phyloP scores from a whole-genome alignment of 1,140 invertebrate genomes.

The Harlomillsia oculata region DNA sequence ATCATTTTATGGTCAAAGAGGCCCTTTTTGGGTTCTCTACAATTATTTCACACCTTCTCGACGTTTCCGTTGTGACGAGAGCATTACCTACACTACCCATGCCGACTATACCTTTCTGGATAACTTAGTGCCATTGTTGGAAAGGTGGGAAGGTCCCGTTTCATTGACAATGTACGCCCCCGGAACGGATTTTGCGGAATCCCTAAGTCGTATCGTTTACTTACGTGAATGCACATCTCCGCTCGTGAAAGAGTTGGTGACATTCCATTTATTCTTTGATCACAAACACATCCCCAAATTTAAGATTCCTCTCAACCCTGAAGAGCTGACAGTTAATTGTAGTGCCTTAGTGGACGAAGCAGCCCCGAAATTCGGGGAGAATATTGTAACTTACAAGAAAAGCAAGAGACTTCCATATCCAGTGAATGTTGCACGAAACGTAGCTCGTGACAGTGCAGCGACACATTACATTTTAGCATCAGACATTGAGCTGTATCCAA shows the following conservation, averaged over 20 bases:
- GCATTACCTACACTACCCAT: constrained; percentile 83
- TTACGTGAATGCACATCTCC: constrained; percentile 54
- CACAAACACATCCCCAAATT: constrained; percentile 67
- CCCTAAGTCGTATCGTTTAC: constrained; percentile 57
- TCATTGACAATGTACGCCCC: constrained; percentile 67
- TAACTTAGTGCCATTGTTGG: constrained; percentile 70
- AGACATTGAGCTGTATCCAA: constrained; percentile 80
- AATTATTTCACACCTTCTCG: constrained; percentile 59
- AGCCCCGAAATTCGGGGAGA: constrained; percentile 23
- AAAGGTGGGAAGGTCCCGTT: constrained; percentile 58
- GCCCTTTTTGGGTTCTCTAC: constrained; percentile 80
- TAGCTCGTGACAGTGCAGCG: constrained; percentile 66
- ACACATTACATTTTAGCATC: constrained; percentile 77
- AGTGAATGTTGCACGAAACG: constrained; percentile 76
- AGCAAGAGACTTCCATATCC: constrained; percentile 73
- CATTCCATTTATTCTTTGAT: constrained; percentile 78
- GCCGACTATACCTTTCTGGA: constrained; percentile 83
- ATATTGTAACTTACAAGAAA: constrained; percentile 57
- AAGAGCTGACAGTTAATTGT: constrained; percentile 25
- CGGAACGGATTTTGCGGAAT: constrained; percentile 55
- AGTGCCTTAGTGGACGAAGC: constrained; percentile 14
- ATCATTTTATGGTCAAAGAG: constrained; percentile 51
- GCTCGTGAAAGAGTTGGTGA: constrained; percentile 61
- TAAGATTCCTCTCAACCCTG: constrained; percentile 27
- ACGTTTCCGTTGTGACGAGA: constrained; percentile 59